Evolutionary conservation across 2,888 invertebrate genomes (phyloP).

Genomic region (Heliconius sara): DNA sequence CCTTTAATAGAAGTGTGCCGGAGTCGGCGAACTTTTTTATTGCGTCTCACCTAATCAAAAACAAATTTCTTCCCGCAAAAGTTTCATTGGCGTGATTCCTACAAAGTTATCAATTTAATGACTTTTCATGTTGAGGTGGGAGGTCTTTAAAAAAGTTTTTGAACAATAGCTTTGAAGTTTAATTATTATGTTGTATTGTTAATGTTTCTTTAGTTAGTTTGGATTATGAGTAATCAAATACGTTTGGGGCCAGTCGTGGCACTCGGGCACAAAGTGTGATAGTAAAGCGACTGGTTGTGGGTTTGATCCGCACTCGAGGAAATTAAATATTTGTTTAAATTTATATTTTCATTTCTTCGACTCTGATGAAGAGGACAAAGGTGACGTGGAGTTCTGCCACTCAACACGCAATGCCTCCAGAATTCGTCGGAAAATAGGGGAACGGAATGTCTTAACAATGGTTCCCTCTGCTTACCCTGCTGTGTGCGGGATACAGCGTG

Average conservation of each 20-base stretch:
- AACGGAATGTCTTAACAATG: too few species aligned
- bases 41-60: slow-evolving; percentile 68
- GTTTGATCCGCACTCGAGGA: too few species aligned
- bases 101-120: slow-evolving; percentile 56
- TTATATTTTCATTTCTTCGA: too few species aligned
- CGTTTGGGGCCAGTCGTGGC: neutral
- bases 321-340: too few species aligned
- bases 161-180: slow-evolving; percentile 17
- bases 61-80: slow-evolving; percentile 59
- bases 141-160: slow-evolving; percentile 57
- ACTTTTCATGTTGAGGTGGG: slow-evolving; percentile 60
- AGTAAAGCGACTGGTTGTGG: too few species aligned
- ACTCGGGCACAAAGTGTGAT: too few species aligned
- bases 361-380: too few species aligned
- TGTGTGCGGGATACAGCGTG: too few species aligned
- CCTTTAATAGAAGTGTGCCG: slow-evolving; percentile 65
- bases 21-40: slow-evolving; percentile 62
- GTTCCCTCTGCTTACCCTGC: too few species aligned
- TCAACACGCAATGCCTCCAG: too few species aligned
- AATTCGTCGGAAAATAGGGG: too few species aligned
- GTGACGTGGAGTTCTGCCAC: too few species aligned
- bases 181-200: slow-evolving; percentile 1
- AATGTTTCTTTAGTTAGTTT: neutral
- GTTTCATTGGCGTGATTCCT: slow-evolving; percentile 58
- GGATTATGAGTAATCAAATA: neutral